phyloP scores from a whole-genome alignment of 2,113 vertebrate genomes.

The Tragelaphus scriptus region DNA sequence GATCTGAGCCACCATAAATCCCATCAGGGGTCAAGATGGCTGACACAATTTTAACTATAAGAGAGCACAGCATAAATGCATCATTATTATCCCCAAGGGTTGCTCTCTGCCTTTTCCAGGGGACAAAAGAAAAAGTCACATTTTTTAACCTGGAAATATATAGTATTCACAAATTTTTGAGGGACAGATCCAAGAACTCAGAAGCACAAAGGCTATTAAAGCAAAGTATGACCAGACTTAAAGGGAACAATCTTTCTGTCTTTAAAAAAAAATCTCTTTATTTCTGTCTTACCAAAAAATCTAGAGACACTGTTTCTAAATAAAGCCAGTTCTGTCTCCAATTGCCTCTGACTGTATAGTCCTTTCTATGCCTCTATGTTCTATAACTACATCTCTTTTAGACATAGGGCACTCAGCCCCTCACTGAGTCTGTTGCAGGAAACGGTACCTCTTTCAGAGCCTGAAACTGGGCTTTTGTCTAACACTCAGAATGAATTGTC shows the following conservation, averaged over 20 bases:
- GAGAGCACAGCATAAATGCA: conserved; percentile 34
- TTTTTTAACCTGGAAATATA: background rate
- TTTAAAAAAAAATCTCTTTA: background rate
- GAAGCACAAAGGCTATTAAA: background rate
- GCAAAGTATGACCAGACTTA: background rate
- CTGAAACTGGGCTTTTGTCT: background rate
- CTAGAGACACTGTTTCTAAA: background rate
- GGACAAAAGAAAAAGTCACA: background rate
- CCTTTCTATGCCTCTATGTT: background rate
- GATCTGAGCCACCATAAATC: conserved; percentile 57
- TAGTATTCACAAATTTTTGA: conserved; percentile 29
- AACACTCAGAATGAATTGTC: background rate
- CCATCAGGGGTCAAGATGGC: background rate
- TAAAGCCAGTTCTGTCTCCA: background rate
- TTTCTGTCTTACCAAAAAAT: background rate
- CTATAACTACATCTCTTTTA: background rate
- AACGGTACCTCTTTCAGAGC: background rate
- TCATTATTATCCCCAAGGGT: conserved; percentile 20
- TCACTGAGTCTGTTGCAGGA: background rate
- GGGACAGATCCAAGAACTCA: background rate
- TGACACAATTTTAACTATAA: conserved; percentile 59
- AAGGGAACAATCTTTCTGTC: background rate
- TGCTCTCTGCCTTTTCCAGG: conserved; percentile 19
- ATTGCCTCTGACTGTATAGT: background rate
- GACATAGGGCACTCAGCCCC: background rate